Evolutionary conservation across 1,140 invertebrate species (phyloP), one percentile per base, ranked within the genome.

Genomic region (Colletes gigas): DNA sequence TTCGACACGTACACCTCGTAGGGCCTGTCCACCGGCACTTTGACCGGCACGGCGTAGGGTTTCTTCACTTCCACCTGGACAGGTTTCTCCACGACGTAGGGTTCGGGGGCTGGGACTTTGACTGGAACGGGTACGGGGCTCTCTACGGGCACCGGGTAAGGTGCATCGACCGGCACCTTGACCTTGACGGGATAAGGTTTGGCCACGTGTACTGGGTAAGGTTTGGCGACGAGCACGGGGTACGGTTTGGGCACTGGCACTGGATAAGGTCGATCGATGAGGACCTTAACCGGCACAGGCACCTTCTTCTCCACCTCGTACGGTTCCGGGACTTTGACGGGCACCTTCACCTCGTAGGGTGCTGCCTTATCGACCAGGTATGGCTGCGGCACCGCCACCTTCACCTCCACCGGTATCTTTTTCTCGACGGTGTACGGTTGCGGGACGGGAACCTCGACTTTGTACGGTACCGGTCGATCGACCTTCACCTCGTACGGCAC

Each of bases 401-500:
- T 95, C 30, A 96, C 95, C 52, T 86, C 77, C 3, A 86, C 54
- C 85, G 94, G 95, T 78, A 95, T 92, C 84, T 94, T 94, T 89
- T 95, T 96, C 90, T 95, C 95, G 44, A 95, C 94, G 79, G 94
- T 94, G 90, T 95, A 95, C 54, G 95, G 95, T 76, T 94, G 93
- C 52, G 94, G 94, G 57, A 95, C 94, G 39, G 91, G 94, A 8
- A 96, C 95, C 91, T 95, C 95, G 21, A 96, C 94, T 50, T 70
- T 86, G 57, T 86, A 86, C 41, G 95, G 95, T 79, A 95, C 94
- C 39, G 94, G 95, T 3, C 96, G 91, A 82, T 94, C 94, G 85
- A 96, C 96, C 88, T 96, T 95, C 44, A 96, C 95, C 54, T 95
- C 95, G 90, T 95, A 95, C n/a, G 95, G 95, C 82, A 96, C 94